These are phyloP conservation scores for Hirundo rustica DNA, from an alignment of 2,797 vertebrate genomes.

Conservation along the genomic window DNA sequence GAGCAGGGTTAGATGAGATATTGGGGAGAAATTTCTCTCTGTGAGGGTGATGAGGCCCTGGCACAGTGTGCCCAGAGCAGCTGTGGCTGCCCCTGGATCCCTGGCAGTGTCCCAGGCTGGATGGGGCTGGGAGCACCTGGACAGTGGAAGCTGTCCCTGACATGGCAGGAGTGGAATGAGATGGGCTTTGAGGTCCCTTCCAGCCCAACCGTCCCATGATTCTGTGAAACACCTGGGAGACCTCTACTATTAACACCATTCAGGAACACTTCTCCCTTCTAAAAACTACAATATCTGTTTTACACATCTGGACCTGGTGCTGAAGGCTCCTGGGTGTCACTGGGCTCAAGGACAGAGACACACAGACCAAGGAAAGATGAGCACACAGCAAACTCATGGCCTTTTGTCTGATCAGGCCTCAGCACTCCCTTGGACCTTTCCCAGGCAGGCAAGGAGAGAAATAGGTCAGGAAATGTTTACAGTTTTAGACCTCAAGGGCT, in stretches of 20 bases:
- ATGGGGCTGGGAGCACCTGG: background rate
- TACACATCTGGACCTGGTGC: background rate
- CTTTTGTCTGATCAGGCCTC: background rate
- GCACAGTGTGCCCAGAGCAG: background rate
- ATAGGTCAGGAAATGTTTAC: constrained; percentile 1
- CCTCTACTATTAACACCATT: background rate
- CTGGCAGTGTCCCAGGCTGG: background rate
- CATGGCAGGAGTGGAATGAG: background rate
- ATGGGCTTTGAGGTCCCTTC: background rate
- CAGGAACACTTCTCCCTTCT: background rate
- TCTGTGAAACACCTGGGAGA: background rate
- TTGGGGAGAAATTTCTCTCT: background rate
- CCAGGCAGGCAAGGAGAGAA: background rate
- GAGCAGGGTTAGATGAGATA: background rate
- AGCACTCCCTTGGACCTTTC: background rate
- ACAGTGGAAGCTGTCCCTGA: background rate
- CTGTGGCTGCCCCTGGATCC: background rate
- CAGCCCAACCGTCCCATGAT: background rate
- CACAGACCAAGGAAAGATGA: background rate
- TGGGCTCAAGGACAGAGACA: background rate
- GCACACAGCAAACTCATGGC: background rate
- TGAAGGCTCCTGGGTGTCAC: background rate
- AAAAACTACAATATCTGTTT: background rate
- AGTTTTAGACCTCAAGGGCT: background rate
- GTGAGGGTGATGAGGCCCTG: background rate